Conservation (phyloP, 2,888 invertebrate genomes). For the Hipparchia semele region DNA sequence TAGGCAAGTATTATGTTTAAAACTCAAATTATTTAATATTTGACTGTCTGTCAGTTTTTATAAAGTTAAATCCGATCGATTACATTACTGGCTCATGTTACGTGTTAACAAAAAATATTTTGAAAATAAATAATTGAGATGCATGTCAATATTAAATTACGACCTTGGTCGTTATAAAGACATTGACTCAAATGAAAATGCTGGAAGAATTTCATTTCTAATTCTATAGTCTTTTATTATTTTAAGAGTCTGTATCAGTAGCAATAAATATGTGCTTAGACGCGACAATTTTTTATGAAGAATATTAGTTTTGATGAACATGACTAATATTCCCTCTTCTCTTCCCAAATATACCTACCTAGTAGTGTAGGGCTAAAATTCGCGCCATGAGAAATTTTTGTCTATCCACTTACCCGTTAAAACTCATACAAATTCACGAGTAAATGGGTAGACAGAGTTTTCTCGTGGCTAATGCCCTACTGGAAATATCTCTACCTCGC, state of each 20-base stretch:
- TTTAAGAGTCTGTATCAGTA: background rate
- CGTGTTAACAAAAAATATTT: slow-evolving; percentile 30
- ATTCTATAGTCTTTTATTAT: background rate
- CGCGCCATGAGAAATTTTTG: too few relatives aligned
- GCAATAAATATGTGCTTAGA: background rate
- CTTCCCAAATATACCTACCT: too few relatives aligned
- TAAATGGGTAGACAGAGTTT: too few relatives aligned
- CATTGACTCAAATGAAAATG: slow-evolving; percentile 13
- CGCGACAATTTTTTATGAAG: too few relatives aligned
- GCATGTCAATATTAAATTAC: slow-evolving; percentile 23
- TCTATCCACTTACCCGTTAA: too few relatives aligned
- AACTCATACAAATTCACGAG: too few relatives aligned
- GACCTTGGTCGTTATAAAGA: slow-evolving; percentile 12
- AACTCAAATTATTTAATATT: slow-evolving; percentile 30
- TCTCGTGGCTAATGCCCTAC: too few relatives aligned
- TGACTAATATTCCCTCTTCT: too few relatives aligned
- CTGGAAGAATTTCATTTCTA: background rate
- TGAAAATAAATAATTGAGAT: slow-evolving; percentile 26
- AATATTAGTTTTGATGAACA: too few relatives aligned
- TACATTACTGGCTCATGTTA: slow-evolving; percentile 29
- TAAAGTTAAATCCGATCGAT: slow-evolving; percentile 30
- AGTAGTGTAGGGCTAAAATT: too few relatives aligned
- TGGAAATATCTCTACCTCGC: too few relatives aligned
- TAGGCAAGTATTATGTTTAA: slow-evolving; percentile 16
- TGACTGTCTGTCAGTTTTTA: slow-evolving; percentile 37